phyloP scores from a whole-genome alignment of 2,888 invertebrate species.

The Papilio protenor region DNA sequence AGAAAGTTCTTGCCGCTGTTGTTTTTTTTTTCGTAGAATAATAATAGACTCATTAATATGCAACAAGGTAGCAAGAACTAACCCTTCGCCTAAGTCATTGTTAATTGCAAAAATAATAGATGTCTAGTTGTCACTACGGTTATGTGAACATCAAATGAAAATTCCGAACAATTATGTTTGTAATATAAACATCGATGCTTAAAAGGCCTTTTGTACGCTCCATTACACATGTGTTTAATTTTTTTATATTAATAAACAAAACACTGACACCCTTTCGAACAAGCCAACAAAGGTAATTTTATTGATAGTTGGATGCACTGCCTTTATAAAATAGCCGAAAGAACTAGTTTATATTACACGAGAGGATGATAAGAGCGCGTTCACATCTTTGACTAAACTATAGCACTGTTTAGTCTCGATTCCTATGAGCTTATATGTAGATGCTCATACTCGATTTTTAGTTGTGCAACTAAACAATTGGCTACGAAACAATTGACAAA shows the following conservation, averaged over 20 bases:
- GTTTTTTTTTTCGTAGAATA: not conserved
- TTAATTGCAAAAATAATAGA: not conserved
- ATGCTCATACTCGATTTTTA: too few relatives aligned
- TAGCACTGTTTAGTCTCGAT: too few relatives aligned
- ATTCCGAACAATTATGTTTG: not conserved
- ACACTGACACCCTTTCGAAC: not conserved
- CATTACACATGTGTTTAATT: slow-evolving; percentile 27
- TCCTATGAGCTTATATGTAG: too few relatives aligned
- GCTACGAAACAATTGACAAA: too few relatives aligned
- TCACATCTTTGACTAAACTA: too few relatives aligned
- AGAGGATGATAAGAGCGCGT: too few relatives aligned
- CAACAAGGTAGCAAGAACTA: too few relatives aligned
- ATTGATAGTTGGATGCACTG: not conserved
- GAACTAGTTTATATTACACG: too few relatives aligned
- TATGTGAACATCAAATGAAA: slow-evolving; percentile 6
- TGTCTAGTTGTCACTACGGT: not conserved
- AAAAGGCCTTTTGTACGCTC: slow-evolving; percentile 24
- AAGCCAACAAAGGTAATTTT: not conserved
- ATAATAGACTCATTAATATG: not conserved
- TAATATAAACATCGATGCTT: not conserved
- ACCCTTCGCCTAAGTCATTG: not conserved
- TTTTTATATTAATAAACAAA: not conserved
- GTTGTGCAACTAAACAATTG: too few relatives aligned
- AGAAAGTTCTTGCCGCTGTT: too few relatives aligned
- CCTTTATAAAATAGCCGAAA: not conserved